Evolutionary conservation across 2,888 invertebrate genomes (phyloP).

Genomic region (Zele albiditarsus): DNA sequence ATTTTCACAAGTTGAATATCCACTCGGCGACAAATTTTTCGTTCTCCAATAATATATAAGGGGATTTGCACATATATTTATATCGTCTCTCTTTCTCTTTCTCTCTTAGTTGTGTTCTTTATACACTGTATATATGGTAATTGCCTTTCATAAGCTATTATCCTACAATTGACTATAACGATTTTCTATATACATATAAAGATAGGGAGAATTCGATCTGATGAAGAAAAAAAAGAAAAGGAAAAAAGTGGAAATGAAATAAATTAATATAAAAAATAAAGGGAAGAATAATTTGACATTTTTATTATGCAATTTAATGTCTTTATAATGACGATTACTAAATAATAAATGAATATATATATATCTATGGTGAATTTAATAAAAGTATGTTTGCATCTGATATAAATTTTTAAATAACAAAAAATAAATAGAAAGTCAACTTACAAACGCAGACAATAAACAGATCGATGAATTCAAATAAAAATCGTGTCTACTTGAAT

Average conservation of each 20-base stretch:
- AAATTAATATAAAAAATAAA: neutral
- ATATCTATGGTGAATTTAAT: too few relatives aligned
- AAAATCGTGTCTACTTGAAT: too few relatives aligned
- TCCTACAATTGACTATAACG: neutral
- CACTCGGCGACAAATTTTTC: slow-evolving; percentile 56
- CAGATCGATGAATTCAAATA: too few relatives aligned
- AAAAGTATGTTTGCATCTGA: too few relatives aligned
- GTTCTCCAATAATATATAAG: slow-evolving; percentile 32
- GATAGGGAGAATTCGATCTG: too few relatives aligned
- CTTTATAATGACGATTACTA: too few relatives aligned
- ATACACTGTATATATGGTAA: neutral
- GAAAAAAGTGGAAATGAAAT: neutral
- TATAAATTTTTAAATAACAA: too few relatives aligned
- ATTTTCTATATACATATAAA: neutral
- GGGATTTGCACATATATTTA: slow-evolving; percentile 30
- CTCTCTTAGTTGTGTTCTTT: neutral
- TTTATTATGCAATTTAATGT: too few relatives aligned
- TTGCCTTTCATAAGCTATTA: neutral
- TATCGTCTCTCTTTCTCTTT: neutral
- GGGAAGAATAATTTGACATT: too few relatives aligned
- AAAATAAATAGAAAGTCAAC: too few relatives aligned
- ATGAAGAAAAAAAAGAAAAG: neutral
- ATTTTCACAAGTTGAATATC: slow-evolving; percentile 70
- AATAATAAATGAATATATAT: too few relatives aligned
- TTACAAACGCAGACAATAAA: too few relatives aligned